Evolutionary conservation across 2,888 invertebrate genomes (phyloP), one percentile per base, ranked within the genome.

Genomic region (Drosophila flavopinicola): DNA sequence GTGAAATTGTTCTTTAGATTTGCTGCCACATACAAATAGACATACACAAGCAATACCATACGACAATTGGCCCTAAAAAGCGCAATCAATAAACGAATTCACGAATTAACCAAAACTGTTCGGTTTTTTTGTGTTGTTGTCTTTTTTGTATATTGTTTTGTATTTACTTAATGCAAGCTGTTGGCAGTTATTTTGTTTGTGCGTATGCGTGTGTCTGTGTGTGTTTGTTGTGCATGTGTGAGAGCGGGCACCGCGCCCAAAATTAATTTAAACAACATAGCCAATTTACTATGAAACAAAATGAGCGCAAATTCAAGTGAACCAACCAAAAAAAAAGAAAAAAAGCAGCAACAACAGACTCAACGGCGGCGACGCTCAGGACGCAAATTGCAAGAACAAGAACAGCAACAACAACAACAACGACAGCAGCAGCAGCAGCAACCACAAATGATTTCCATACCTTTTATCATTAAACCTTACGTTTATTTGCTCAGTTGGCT

Each of bases 211-310:
- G 17, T 35, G 35, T 38, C 5, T 44, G 25, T 39, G 37, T 41
- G 37, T 37, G 44, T 56, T 38, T 49, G 27, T 49, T n/a, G n/a
- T n/a, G n/a, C n/a, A 17, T 51, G 47, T 56, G 17, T 58, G 33
- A 30, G 30, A 54, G 20, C 37, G 42, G 47, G 74, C 70, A 73
- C 78, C 78, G 76, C 78, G 65, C 78, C 78, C 78, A 78, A 78
- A 75, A 57, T 68, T 48, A 54, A 70, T 63, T 79, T 52, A 61
- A 73, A 54, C 58, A 59, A 80, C 57, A 51, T 68, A 57, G 49
- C 38, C 47, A 72, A 71, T 56, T 71, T 67, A 71, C 63, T 24
- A 54, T 64, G 54, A 67, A 72, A 59, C 47, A 64, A 65, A 72
- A 72, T 60, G 63, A 68, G 67, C 64, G 68, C 58, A 68, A 71